Percentiles rank a stretch among this genome's conserved stretches.
Conservation (phyloP, 2,797 vertebrate genomes). For the Sardinella longiceps region DNA sequence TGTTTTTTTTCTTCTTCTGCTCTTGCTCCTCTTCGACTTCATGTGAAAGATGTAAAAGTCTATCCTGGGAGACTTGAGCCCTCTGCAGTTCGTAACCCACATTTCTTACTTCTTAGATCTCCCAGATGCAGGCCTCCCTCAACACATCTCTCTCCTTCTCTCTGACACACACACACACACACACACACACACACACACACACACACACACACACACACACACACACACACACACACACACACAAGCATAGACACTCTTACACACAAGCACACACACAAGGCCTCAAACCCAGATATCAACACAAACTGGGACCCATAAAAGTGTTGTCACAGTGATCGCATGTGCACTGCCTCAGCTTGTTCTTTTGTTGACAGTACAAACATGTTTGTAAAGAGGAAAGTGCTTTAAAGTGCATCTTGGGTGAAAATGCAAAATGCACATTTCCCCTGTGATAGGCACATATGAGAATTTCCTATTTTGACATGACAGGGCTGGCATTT, state of each 20-base stretch:
- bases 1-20: not conserved
- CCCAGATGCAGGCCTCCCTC: not conserved
- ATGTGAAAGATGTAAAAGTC: not conserved
- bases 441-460: not conserved
- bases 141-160: not conserved
- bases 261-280: not conserved
- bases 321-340: not conserved
- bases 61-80: not conserved
- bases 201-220: too few relatives aligned
- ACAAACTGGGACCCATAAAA: not conserved
- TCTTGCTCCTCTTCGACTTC: not conserved
- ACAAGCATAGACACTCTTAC: too few relatives aligned
- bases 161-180: too few relatives aligned
- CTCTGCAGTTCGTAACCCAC: conserved; percentile 18
- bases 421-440: not conserved
- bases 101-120: not conserved
- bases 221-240: too few relatives aligned
- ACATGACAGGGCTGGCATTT: not conserved
- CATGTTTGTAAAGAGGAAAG: not conserved
- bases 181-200: too few relatives aligned
- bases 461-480: not conserved
- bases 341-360: not conserved
- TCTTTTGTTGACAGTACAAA: not conserved
- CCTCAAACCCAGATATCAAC: not conserved
- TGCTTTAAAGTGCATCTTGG: not conserved